A percentile compares a stretch with the other conserved stretches of the same genome.
These are phyloP conservation scores for Campopleginae sp. DNA, from an alignment of 2,888 invertebrate species.

Conservation along the genomic window DNA sequence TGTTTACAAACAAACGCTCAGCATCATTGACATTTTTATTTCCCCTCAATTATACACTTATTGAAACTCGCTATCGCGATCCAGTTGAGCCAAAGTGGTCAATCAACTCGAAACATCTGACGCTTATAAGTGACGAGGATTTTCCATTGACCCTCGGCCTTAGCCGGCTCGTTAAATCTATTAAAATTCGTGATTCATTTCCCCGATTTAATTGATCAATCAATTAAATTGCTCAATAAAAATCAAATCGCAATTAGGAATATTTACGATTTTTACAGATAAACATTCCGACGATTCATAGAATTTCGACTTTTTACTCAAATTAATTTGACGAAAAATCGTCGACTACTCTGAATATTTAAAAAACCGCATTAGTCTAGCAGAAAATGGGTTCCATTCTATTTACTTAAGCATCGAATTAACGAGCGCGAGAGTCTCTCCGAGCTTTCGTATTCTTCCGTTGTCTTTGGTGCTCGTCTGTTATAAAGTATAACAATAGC, in stretches of 20 bases:
- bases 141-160: neutral
- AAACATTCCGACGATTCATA: neutral
- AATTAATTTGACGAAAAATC: neutral
- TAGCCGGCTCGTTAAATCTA: neutral
- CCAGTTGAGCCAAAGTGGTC: neutral
- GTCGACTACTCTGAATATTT: neutral
- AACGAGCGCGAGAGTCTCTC: neutral
- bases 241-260: no score
- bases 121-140: neutral
- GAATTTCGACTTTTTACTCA: neutral
- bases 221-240: neutral
- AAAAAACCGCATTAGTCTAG: neutral
- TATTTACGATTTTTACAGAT: neutral
- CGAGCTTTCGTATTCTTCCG: neutral
- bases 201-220: neutral
- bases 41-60: neutral
- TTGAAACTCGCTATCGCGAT: neutral
- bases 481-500: conserved; percentile 7
- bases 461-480: neutral
- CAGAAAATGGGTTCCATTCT: conserved; percentile 3
- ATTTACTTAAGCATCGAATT: neutral
- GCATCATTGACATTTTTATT: conserved; percentile 12
- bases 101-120: neutral
- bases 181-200: neutral
- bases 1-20: conserved; percentile 30